phyloP scores from a whole-genome alignment of 2,113 vertebrate genomes.

The Nothocercus julius region DNA sequence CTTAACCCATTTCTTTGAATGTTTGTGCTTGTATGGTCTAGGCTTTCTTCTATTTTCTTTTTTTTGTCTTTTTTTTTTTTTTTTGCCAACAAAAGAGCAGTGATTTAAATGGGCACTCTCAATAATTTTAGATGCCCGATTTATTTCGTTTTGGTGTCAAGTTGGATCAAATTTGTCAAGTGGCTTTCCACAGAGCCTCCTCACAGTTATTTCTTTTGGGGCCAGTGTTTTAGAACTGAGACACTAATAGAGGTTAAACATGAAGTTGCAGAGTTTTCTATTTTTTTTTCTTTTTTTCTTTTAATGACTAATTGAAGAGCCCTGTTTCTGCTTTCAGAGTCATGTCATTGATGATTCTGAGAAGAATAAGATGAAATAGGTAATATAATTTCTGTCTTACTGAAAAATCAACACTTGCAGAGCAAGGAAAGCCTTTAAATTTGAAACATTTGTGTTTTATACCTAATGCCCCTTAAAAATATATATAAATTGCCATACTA shows the following conservation, averaged over 20 bases:
- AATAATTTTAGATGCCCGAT: not conserved
- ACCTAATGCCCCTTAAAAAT: not conserved
- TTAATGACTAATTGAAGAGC: not conserved
- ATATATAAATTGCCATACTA: not conserved
- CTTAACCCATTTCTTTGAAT: not conserved
- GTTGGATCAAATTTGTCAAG: not conserved
- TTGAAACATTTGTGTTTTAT: not conserved
- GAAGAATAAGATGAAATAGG: not conserved
- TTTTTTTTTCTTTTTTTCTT: not conserved
- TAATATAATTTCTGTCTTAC: not conserved
- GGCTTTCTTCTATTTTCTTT: not conserved
- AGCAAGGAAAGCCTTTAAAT: not conserved
- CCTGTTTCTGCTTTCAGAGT: not conserved
- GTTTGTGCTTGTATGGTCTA: not conserved
- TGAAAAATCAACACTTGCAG: not conserved
- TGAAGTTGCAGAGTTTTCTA: not conserved
- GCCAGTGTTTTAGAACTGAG: not conserved
- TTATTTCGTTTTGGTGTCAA: not conserved
- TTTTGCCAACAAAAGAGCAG: not conserved
- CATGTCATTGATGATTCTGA: not conserved
- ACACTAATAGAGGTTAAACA: not conserved
- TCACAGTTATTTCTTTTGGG: not conserved
- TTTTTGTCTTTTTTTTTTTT: not conserved
- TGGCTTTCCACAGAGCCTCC: not conserved
- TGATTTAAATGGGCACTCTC: conserved; percentile 48